Conservation (phyloP, 2,113 vertebrate genomes). For the Pluvianellus socialis region DNA sequence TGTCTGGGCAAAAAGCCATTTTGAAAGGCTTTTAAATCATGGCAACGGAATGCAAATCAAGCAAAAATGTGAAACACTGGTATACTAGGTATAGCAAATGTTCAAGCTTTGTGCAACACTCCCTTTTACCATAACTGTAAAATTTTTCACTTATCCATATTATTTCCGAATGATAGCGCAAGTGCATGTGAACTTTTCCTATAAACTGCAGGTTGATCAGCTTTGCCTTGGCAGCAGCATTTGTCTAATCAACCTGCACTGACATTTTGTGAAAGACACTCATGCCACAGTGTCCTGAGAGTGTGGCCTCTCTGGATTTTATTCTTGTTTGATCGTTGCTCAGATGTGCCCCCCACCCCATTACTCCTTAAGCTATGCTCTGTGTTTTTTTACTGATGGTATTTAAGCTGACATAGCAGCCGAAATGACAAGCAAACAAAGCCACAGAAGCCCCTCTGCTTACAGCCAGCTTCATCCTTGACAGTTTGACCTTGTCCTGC, state of each 20-base stretch:
- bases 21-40: neutral
- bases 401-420: conserved; percentile 68
- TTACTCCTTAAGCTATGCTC: conserved; percentile 63
- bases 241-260: conserved; percentile 17
- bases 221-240: neutral
- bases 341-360: neutral
- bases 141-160: neutral
- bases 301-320: conserved; percentile 20
- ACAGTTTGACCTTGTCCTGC: conserved; percentile 71
- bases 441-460: conserved; percentile 49
- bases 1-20: neutral
- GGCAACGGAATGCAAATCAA: neutral
- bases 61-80: neutral
- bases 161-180: neutral
- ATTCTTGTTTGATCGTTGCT: conserved; percentile 57
- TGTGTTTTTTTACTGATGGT: conserved; percentile 59
- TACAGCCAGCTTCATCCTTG: conserved; percentile 57
- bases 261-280: conserved; percentile 45
- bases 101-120: neutral
- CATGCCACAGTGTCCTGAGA: neutral
- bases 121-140: neutral
- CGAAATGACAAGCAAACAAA: conserved; percentile 71
- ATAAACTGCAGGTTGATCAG: neutral
- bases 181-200: neutral
- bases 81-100: neutral